These are phyloP conservation scores for Anguilla marmorata DNA, from an alignment of 2,797 vertebrate species.

Conservation along the genomic window DNA sequence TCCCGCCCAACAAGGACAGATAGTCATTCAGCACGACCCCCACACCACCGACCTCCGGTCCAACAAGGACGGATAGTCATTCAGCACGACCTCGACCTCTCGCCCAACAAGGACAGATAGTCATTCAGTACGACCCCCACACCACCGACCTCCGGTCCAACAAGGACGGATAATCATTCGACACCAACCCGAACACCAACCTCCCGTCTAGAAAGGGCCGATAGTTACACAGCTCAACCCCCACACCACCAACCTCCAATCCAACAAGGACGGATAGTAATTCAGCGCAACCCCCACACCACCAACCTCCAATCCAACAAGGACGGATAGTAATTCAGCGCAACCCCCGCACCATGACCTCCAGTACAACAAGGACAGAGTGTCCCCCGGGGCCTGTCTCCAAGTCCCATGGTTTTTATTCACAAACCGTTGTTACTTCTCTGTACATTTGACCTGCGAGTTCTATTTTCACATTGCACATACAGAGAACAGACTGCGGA, in stretches of 20 bases:
- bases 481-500: neutral
- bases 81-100: too few species aligned
- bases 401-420: neutral
- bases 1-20: too few species aligned
- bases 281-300: constrained; percentile 89
- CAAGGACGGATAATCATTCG: too few species aligned
- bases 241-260: constrained; percentile 86
- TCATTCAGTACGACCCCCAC: too few species aligned
- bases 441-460: neutral
- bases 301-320: constrained; percentile 87
- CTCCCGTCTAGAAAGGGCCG: too few species aligned
- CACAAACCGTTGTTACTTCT: neutral
- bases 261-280: constrained; percentile 84
- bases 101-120: too few species aligned
- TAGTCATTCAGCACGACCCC: too few species aligned
- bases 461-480: neutral
- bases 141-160: too few species aligned
- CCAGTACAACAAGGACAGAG: constrained; percentile 84
- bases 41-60: too few species aligned
- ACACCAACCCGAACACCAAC: too few species aligned
- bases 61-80: too few species aligned
- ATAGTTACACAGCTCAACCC: constrained; percentile 82
- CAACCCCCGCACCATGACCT: constrained; percentile 89
- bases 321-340: constrained; percentile 89
- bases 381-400: constrained; percentile 40